Conservation (phyloP, 2,797 vertebrate species). For the Diceros bicornis region DNA sequence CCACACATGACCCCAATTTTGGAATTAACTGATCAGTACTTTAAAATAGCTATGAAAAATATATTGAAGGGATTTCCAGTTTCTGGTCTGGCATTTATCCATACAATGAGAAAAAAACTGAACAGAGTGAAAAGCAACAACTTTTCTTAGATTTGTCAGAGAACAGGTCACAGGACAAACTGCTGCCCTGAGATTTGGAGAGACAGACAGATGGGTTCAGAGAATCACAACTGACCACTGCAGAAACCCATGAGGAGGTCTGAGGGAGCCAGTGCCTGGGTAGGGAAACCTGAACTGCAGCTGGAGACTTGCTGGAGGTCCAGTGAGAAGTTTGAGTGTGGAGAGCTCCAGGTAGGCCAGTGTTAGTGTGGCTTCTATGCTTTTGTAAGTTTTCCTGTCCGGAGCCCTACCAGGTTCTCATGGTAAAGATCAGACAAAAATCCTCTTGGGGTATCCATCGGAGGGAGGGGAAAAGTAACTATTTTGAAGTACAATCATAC, state of each 20-base stretch:
- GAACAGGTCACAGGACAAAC: background rate
- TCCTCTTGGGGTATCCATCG: background rate
- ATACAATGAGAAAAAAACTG: background rate
- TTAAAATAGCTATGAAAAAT: background rate
- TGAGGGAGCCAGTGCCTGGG: background rate
- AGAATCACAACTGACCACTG: background rate
- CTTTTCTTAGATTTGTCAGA: background rate
- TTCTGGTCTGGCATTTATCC: background rate
- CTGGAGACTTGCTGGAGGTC: background rate
- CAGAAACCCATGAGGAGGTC: background rate
- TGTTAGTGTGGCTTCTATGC: background rate
- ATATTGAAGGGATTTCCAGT: background rate
- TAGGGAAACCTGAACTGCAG: background rate
- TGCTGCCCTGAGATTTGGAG: background rate
- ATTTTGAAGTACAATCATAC: background rate
- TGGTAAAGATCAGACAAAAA: background rate
- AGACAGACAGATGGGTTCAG: background rate
- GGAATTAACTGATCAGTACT: background rate
- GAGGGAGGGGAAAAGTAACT: background rate
- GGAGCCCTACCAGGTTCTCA: background rate
- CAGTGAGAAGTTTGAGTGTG: background rate
- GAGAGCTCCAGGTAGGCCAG: background rate
- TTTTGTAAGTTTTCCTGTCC: background rate
- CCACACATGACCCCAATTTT: background rate
- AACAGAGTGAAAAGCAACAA: background rate